A percentile compares a stretch with the other conserved stretches of the same genome.
Conservation (phyloP, 2,113 vertebrate genomes). For the Misgurnus mizolepis region DNA sequence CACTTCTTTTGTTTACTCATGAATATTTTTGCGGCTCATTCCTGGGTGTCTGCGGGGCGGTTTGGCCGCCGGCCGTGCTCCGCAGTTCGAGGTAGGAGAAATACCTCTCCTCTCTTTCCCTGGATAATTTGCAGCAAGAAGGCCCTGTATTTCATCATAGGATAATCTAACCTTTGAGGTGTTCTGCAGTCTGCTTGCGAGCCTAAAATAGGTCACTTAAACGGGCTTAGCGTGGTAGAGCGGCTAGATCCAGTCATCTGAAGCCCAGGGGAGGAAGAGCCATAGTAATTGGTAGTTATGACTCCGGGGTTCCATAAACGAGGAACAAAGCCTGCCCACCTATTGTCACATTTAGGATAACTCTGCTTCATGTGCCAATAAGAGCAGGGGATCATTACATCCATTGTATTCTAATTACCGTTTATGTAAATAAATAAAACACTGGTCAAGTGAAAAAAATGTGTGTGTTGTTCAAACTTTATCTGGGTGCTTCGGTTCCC, state of each 20-base stretch:
- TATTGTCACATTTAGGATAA: conserved; percentile 68
- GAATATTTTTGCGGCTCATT: conserved; percentile 67
- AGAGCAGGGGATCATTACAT: conserved; percentile 60
- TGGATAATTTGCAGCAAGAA: conserved; percentile 66
- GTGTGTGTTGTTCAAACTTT: conserved; percentile 48
- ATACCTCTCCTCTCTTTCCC: conserved; percentile 54
- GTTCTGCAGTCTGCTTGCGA: conserved; percentile 66
- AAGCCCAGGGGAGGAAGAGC: conserved; percentile 62
- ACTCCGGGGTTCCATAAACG: conserved; percentile 60
- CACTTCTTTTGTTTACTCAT: conserved; percentile 77
- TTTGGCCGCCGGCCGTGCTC: conserved; percentile 29
- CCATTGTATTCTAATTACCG: conserved; percentile 70
- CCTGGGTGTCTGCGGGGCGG: conserved; percentile 18
- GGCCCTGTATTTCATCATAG: conserved; percentile 70
- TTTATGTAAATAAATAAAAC: conserved; percentile 37
- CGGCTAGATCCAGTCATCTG: conserved; percentile 46
- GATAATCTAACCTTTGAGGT: conserved; percentile 76
- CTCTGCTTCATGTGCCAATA: conserved; percentile 33
- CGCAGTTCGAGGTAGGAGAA: conserved; percentile 48
- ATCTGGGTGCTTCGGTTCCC: background rate
- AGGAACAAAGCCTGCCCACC: conserved; percentile 68
- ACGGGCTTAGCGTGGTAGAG: conserved; percentile 65
- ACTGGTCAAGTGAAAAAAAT: conserved; percentile 63
- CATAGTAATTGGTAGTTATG: conserved; percentile 74
- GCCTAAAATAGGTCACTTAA: conserved; percentile 75